phyloP scores from a whole-genome alignment of 2,888 invertebrate species.

The Periphyllus acericola region DNA sequence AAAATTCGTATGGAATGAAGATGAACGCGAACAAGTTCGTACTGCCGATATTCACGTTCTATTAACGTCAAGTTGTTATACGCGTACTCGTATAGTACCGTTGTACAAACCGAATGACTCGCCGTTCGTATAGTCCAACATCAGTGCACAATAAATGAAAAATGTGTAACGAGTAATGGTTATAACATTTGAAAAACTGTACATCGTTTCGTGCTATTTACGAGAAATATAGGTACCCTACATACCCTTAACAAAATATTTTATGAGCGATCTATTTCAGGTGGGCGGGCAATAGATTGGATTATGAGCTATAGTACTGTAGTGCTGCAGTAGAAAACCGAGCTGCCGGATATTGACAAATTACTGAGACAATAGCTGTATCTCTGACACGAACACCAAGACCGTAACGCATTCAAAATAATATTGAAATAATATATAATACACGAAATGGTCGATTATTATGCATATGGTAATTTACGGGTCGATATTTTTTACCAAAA shows the following conservation, averaged over 20 bases:
- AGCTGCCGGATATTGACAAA: conserved; percentile 21
- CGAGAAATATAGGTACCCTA: not conserved
- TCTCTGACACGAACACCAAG: conserved; percentile 2
- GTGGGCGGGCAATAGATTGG: conserved; percentile 7
- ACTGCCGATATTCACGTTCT: not conserved
- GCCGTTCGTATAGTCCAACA: not conserved
- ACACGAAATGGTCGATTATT: conserved; percentile 1
- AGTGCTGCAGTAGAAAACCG: not conserved
- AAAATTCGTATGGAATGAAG: not conserved
- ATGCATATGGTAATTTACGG: not conserved
- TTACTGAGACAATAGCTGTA: conserved; percentile 19
- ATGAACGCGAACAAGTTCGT: not conserved
- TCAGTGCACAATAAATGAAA: not conserved
- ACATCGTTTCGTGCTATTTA: not conserved
- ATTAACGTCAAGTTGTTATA: not conserved
- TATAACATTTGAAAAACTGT: not conserved
- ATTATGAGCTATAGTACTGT: not conserved
- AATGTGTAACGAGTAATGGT: not conserved
- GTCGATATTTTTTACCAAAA: not conserved
- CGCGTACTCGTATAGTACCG: not conserved
- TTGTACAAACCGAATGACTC: not conserved
- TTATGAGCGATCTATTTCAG: conserved; percentile 8
- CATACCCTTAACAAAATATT: not conserved
- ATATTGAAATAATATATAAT: not conserved
- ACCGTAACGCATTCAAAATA: not conserved